Evolutionary conservation across 2,113 vertebrate genomes (phyloP), one percentile per base, ranked within the genome.

Genomic region (Mesembrinibis cayennensis): DNA sequence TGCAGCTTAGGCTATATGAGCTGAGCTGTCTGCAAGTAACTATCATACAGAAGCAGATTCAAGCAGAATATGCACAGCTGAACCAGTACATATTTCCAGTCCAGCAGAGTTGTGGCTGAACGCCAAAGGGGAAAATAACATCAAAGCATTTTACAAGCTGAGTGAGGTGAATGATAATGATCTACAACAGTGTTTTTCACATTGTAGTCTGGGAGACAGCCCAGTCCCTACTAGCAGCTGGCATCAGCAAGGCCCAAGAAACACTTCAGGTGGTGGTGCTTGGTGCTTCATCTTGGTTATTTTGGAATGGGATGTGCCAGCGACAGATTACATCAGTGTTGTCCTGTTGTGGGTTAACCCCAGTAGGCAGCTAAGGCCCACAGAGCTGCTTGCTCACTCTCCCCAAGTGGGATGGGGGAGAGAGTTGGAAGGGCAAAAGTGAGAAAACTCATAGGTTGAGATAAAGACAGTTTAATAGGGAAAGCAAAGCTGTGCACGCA

Each of bases 21-120:
- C 58, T 61, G 69, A 90, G 76, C 82, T 97, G 92, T 88, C 95
- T 90, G 61, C 76, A 94, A 81, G 52, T 77, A 95, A 53, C 81
- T 71, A 36, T 82, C 72, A 66, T 19, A 90, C 38, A 74, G 94
- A 83, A 83, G 74, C 79, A 78, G 49, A 88, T 50, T 73, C 26
- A 38, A 67, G n/a, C 47, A 74, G 63, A 89, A 89, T 40, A 90
- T 7, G 32, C n/a, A 42, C 76, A 85, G 82, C 76, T 94, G 76
- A 95, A 87, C 21, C 67, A 78, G 44, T 66, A 83, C 32, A 26
- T 81, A 74, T 74, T 90, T 93, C 56, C 71, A 92, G 4, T 63
- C 69, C 65, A 81, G 50, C 52, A 62, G 88, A 89, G 86, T 8
- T 67, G 79, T 90, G 87, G 84, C 84, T 80, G 38, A 59, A 62